A percentile compares a stretch with the other conserved stretches of the same genome.
Evolutionary conservation across 2,113 vertebrate species (phyloP).

Genomic region (Thymallus thymallus): DNA sequence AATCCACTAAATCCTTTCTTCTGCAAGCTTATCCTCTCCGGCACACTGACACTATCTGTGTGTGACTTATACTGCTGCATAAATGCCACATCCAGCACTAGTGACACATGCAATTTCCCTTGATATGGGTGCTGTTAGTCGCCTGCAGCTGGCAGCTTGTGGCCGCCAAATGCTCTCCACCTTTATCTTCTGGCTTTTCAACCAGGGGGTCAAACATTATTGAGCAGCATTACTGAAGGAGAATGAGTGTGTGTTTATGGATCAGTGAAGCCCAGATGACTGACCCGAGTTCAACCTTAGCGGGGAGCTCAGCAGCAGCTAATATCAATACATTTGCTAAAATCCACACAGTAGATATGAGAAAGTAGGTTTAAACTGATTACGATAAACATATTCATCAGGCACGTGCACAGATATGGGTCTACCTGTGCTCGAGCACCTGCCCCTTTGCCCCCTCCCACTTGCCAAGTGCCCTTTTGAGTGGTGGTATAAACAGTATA

Average conservation of each 20-base stretch:
- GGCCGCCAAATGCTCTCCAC: constrained; percentile 18
- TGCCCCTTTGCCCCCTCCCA: no score
- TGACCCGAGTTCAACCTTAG: constrained; percentile 56
- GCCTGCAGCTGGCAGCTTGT: constrained; percentile 30
- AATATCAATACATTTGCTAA: constrained; percentile 53
- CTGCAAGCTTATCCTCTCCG: constrained; percentile 50
- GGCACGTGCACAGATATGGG: background rate
- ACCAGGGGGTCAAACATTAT: constrained; percentile 61
- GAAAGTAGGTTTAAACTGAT: constrained; percentile 27
- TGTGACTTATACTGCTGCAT: constrained; percentile 55
- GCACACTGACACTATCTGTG: constrained; percentile 54
- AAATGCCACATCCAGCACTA: constrained; percentile 49
- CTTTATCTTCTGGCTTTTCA: constrained; percentile 26
- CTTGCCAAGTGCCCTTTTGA: no score
- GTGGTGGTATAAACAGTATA: no score
- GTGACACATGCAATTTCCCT: constrained; percentile 46
- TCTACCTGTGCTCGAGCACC: no score
- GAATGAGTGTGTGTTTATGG: constrained; percentile 54
- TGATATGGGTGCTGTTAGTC: constrained; percentile 35
- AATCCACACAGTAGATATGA: constrained; percentile 19
- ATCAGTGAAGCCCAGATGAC: constrained; percentile 50
- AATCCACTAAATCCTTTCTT: constrained; percentile 56
- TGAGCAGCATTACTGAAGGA: constrained; percentile 52
- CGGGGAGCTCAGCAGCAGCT: constrained; percentile 29
- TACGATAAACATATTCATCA: constrained; percentile 48